phyloP scores from a whole-genome alignment of 2,797 vertebrate species.

The Percopsis omiscomaycus region DNA sequence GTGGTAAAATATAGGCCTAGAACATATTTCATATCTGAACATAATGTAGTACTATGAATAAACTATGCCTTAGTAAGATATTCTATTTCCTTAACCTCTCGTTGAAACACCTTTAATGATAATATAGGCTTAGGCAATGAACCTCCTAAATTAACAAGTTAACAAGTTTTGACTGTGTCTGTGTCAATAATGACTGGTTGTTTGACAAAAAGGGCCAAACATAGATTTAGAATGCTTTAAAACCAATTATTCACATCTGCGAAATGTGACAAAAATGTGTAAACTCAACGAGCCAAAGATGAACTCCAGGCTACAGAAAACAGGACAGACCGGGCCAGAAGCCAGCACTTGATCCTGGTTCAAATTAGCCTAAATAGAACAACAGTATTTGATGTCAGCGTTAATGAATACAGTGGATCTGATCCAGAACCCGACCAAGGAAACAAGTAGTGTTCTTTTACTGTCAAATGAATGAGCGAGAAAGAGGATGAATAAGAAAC shows the following conservation, averaged over 20 bases:
- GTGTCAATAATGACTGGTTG: not conserved
- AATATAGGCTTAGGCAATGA: not conserved
- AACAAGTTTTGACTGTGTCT: not conserved
- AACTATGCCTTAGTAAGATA: too few species aligned
- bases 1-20: not conserved
- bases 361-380: conserved; percentile 39
- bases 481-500: conserved; percentile 27
- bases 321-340: not conserved
- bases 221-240: not conserved
- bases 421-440: conserved; percentile 26
- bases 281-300: not conserved
- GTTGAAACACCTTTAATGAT: not conserved
- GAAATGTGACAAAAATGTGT: conserved; percentile 1
- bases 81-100: not conserved
- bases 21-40: not conserved
- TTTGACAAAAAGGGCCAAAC: not conserved
- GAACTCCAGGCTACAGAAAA: conserved; percentile 1
- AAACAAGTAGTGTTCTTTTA: conserved; percentile 40
- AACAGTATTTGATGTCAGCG: conserved; percentile 38
- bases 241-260: not conserved
- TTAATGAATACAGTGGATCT: conserved; percentile 47
- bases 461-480: conserved; percentile 23
- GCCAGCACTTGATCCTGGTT: conserved; percentile 29
- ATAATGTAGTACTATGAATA: too few species aligned
- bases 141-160: not conserved